These are phyloP conservation scores for Tridacna gigas DNA, from an alignment of 2,888 invertebrate species.

Conservation along the genomic window DNA sequence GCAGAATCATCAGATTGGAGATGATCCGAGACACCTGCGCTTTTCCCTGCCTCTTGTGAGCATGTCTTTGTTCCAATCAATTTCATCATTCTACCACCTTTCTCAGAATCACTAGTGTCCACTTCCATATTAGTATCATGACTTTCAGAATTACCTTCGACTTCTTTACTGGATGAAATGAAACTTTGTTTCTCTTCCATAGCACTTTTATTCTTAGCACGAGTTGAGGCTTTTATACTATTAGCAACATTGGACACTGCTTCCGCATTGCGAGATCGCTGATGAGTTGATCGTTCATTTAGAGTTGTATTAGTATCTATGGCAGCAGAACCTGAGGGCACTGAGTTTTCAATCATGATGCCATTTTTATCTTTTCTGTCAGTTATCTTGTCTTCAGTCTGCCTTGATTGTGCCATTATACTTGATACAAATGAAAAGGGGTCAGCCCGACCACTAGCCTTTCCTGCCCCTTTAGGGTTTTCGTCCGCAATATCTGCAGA, in stretches of 20 bases:
- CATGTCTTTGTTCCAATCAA: conserved; percentile 20
- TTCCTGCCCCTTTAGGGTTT: not conserved
- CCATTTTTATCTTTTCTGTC: not conserved
- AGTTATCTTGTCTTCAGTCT: not conserved
- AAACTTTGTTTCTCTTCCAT: not conserved
- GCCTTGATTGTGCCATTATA: conserved; percentile 39
- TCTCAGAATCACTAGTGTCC: conserved; percentile 4
- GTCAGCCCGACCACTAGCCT: conserved; percentile 22
- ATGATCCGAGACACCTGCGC: not conserved
- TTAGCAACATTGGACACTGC: not conserved
- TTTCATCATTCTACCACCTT: not conserved
- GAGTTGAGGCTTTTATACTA: conserved; percentile 2
- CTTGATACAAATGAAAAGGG: conserved; percentile 52
- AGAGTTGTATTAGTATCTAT: not conserved
- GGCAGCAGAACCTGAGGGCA: not conserved
- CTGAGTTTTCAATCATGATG: conserved; percentile 1
- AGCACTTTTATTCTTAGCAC: not conserved
- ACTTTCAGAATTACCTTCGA: not conserved
- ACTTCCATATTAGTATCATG: not conserved
- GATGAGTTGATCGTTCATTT: not conserved
- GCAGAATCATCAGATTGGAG: conserved; percentile 16
- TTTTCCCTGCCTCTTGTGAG: conserved; percentile 29
- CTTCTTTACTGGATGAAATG: not conserved
- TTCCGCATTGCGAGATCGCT: not conserved
- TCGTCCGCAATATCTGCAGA: conserved; percentile 21